Evolutionary conservation across 2,113 vertebrate genomes (phyloP), one percentile per base, ranked within the genome.

Genomic region (Chloebia gouldiae): DNA sequence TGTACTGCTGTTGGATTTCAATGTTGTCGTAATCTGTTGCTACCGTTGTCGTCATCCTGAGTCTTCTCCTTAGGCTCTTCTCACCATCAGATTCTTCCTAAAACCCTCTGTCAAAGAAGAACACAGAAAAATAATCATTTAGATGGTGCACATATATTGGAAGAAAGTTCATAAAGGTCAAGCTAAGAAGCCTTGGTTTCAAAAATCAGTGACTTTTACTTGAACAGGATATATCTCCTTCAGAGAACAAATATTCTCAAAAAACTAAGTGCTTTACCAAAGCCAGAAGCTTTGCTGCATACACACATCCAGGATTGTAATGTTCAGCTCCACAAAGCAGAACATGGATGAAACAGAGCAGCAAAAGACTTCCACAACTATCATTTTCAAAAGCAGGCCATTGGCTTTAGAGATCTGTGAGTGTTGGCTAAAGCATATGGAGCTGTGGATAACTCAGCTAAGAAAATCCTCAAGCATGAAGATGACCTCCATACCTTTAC

Each of bases 1-100:
- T 99, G 98, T 99, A 99, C 97, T 99, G 99, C 97, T 99, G 99
- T 79, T 99, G 99, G 97, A 99, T 99, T 96, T 99, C 99, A 96
- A 99, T 99, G 96, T 98, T 99, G 94, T 99, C 99, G 20, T 96
- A 99, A 94, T 99, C 99, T 83, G 98, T 98, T 14, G 99, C 98
- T 96, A 99, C 98, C 35, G 99, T 98, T 59, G 99, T 98, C 49
- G 99, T 99, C 99, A 99, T 99, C 97, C 90, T 99, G 98, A 98
- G 96, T 81, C 93, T 92, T 97, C 96, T 98, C 95, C 96, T 98
- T 96, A 94, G 92, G 84, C 82, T 95, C 70, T 95, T 96, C 93
- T 98, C 98, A 97, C 97, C 99, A 99, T 99, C 97, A 96, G 98
- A 97, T 78, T 97, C 98, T 98, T 97, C 97, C 97, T 95, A 98